Evolutionary conservation across 2,113 vertebrate genomes (phyloP), one percentile per base, ranked within the genome.

Genomic region (Cololabis saira): DNA sequence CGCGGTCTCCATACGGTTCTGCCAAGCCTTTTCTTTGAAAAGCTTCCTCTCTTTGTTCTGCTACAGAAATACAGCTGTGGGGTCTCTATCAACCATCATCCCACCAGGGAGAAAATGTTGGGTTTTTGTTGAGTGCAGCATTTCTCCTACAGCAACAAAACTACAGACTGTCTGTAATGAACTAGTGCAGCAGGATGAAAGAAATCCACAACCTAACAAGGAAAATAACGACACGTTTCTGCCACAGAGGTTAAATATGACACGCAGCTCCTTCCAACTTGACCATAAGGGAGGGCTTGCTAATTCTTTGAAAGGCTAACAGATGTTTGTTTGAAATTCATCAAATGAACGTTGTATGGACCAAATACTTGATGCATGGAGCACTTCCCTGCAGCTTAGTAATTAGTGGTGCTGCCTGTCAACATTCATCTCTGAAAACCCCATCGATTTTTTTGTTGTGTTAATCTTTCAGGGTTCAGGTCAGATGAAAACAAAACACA

Each of bases 241-340:
- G 60, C 62, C 21, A 19, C 17, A 52, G 45, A 57, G 30, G 51
- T 48, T 67, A 51, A 45, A 22, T 12, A n/a, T 61, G 76, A 85
- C 78, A 52, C 76, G 75, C 53, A 72, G 21, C 62, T 12, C 1
- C 11, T 50, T 68, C 61, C 44, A 74, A 66, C 58, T 81, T 62
- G 42, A 4, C 24, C 22, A 17, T 43, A 51, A 27, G 42, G n/a
- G 40, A 58, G 33, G 24, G 44, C n/a, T n/a, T n/a, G n/a, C n/a
- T n/a, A n/a, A n/a, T n/a, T n/a, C n/a, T n/a, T 27, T 51, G 19
- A 45, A 16, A 19, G 44, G 57, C 17, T 65, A 74, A 11, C 30
- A 62, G 41, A 55, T 78, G 73, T 80, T 73, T 72, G 21, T 66
- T 71, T 77, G 42, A 22, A 30, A 67, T 76, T 44, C 56, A 81